Conservation (phyloP, 2,113 vertebrate genomes). For the Piprites chloris region DNA sequence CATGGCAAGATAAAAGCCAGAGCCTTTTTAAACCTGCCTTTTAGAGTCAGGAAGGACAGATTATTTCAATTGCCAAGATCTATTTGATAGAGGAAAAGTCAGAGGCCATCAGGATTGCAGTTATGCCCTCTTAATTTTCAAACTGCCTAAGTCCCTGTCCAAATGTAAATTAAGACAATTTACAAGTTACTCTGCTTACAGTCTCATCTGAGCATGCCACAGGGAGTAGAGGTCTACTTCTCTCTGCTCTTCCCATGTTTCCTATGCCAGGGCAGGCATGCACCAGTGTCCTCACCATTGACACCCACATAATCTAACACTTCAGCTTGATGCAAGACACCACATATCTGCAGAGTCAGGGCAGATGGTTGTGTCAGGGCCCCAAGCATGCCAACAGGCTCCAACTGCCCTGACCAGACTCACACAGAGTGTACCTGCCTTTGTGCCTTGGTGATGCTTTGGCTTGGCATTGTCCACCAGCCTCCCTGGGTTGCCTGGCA, state of each 20-base stretch:
- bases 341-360: background rate
- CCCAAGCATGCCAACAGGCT: fast-evolving
- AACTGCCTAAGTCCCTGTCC: background rate
- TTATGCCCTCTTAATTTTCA: slow-evolving; percentile 5
- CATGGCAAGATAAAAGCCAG: background rate
- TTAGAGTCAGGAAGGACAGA: background rate
- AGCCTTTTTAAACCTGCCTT: background rate
- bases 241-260: background rate
- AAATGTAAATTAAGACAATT: background rate
- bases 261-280: background rate
- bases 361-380: background rate
- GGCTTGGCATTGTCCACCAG: background rate
- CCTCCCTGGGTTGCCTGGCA: background rate
- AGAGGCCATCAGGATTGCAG: background rate
- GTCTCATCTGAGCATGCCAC: background rate
- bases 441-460: background rate
- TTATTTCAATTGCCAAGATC: background rate
- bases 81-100: background rate
- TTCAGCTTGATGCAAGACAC: background rate
- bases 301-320: background rate
- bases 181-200: background rate
- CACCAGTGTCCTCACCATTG: background rate
- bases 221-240: background rate
- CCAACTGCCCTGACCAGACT: background rate
- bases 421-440: fast-evolving